Evolutionary conservation across 2,888 invertebrate genomes (phyloP), one percentile per base, ranked within the genome.

Genomic region (Cremastinae sp.): DNA sequence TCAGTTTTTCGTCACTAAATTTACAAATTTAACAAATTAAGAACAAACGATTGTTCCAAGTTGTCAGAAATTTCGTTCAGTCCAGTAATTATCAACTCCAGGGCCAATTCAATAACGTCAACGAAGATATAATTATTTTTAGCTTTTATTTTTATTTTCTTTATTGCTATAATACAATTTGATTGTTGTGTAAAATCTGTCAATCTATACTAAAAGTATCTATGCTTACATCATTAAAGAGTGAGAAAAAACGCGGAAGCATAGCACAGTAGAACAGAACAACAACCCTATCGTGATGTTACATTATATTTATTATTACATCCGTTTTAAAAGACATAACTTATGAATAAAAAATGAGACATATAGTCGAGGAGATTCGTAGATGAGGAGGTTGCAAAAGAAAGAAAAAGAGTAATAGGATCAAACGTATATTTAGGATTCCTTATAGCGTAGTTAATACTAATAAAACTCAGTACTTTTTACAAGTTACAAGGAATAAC

Each of bases 381-480:
- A 73, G 77, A 65, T 68, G 28, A 78, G 74, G 79, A 18, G 82
- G 69, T 41, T 10, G 34, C 20, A 53, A 68, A 38, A 53, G 72
- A 78, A 76, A 74, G 80, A 79, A 79, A 79, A 76, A 78, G 79
- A 79, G 79, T 77, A 81, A 84, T 84, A 84, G 82, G 83, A 85
- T 79, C 79, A 80, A 85, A 86, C 80, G 78, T 80, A 81, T 81
- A 73, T 72, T 79, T 80, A 81, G 54, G 75, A 82, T 87, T 84
- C 85, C 84, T 85, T 87, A 86, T 78, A 76, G 79, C 84, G 81
- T 85, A 86, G 80, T 87, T 87, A 87, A 87, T 86, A 86, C 86
- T 87, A 88, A 89, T 89, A 88, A 89, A 89, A 89, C 86, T 89
- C 88, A 89, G 89, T 89, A 89, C 89, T 89, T 89, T 89, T 89